Evolutionary conservation across 1,140 invertebrate species (phyloP).

Genomic region (Drosophila bocki): DNA sequence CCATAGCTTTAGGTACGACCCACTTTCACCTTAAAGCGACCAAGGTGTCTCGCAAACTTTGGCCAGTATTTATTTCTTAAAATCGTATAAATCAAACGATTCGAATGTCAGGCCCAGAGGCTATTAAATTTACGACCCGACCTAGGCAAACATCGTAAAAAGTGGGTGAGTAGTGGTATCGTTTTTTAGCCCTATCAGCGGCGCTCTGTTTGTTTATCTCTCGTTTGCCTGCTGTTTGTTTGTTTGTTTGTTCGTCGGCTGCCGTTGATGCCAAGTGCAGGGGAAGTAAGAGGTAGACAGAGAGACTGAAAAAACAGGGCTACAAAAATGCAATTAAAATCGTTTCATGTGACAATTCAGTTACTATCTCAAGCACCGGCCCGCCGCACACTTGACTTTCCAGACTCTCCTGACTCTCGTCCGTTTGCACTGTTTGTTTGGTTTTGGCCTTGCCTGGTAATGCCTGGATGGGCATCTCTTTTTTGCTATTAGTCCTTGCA

Average conservation of each 20-base stretch:
- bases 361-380: constrained; percentile 26
- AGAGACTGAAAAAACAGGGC: constrained; percentile 28
- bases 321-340: constrained; percentile 76
- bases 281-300: background rate
- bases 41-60: constrained; percentile 12
- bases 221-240: constrained; percentile 21
- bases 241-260: constrained; percentile 28
- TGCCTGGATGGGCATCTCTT: constrained; percentile 22
- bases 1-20: constrained; percentile 25
- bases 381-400: constrained; percentile 1
- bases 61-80: constrained; percentile 39
- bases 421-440: constrained; percentile 18
- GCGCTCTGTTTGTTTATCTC: constrained; percentile 48
- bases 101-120: constrained; percentile 45
- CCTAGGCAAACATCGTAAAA: constrained; percentile 14
- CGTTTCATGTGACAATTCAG: constrained; percentile 75
- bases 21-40: constrained; percentile 22
- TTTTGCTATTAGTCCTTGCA: constrained; percentile 25
- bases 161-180: constrained; percentile 19
- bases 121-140: constrained; percentile 67
- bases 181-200: constrained; percentile 51
- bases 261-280: constrained; percentile 54
- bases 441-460: constrained; percentile 45
- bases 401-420: background rate
- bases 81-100: constrained; percentile 60